Base-by-base conservation (phyloP, 2,113 vertebrate species). In the Tyto alba region DNA sequence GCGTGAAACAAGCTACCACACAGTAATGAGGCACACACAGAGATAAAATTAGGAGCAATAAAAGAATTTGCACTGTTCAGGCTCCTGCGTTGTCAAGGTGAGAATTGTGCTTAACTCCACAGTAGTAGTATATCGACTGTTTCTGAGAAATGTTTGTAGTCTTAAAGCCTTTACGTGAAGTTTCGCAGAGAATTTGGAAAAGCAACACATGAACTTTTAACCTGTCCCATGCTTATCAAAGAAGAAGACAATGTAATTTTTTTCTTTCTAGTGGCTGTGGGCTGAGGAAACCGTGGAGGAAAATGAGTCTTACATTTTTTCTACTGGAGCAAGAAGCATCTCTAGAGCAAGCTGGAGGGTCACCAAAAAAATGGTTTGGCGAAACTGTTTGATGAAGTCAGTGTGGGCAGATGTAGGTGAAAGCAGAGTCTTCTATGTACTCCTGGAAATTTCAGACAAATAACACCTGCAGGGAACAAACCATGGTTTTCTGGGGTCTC, bases 1-100 rank as follows among this genome's bases (percentile, higher is more conserved):
- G 95, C 15, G 57, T 23, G 48, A 85, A 95, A 66, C 75, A 30
- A 92, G 93, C 93, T 67, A 47, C 72, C 80, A 40, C 76, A 34
- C 81, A 52, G 93, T 98, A 98, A 98, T 95, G 97, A 98, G 97
- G 91, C 85, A 41, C 76, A 77, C 68, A 25, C 62, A 4, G 81
- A 84, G 93, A 77, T 40, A 88, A 95, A 97, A 90, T 77, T 41
- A 97, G 82, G 63, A 5, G 22, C 66, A 40, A 40, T 13, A 17
- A 88, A 96, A 80, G 57, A 34, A 13, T 91, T 86, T 64, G 27
- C 11, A 29, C 62, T 36, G 60, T 64, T 76, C 2, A 30, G 89
- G 59, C 72, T 57, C 1, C 6, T 20, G 52, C 22, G 12, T 66
- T 16, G 4, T 14, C 64, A 55, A 7, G n/a, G 60, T 2, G 5